These are phyloP conservation scores for Myxocyprinus asiaticus DNA, from an alignment of 2,113 vertebrate species.

Conservation along the genomic window DNA sequence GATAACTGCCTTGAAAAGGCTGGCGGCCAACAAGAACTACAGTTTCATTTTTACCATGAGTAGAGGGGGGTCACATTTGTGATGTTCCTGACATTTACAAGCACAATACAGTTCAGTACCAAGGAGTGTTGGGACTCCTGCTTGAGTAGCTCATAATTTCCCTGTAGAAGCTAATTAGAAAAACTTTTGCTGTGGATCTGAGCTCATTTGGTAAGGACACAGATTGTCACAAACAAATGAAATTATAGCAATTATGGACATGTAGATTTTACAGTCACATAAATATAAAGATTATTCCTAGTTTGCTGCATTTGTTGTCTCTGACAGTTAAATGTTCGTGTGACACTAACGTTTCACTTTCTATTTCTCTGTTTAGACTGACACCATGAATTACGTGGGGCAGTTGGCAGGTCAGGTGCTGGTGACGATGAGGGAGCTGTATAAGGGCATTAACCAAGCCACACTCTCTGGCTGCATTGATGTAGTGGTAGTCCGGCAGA, in stretches of 20 bases:
- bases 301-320: too few species aligned
- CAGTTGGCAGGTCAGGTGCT: constrained; percentile 96
- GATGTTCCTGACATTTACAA: background rate
- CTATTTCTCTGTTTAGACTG: constrained; percentile 69
- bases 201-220: too few species aligned
- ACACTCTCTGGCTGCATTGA: constrained; percentile 97
- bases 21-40: background rate
- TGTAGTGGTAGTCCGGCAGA: constrained; percentile 91
- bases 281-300: too few species aligned
- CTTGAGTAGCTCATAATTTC: too few species aligned
- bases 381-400: constrained; percentile 98
- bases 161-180: too few species aligned
- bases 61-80: background rate
- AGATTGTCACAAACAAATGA: too few species aligned
- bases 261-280: too few species aligned
- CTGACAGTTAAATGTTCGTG: background rate
- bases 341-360: background rate
- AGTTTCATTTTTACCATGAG: constrained; percentile 21
- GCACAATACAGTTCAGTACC: background rate
- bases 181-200: too few species aligned
- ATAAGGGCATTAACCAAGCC: constrained; percentile 97
- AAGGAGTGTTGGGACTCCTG: too few species aligned
- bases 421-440: constrained; percentile 94
- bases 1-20: constrained; percentile 26
- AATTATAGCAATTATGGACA: too few species aligned